Percentiles rank a stretch among this genome's conserved stretches.
Evolutionary conservation across 2,113 vertebrate genomes (phyloP).

Genomic region (Lanius collurio): DNA sequence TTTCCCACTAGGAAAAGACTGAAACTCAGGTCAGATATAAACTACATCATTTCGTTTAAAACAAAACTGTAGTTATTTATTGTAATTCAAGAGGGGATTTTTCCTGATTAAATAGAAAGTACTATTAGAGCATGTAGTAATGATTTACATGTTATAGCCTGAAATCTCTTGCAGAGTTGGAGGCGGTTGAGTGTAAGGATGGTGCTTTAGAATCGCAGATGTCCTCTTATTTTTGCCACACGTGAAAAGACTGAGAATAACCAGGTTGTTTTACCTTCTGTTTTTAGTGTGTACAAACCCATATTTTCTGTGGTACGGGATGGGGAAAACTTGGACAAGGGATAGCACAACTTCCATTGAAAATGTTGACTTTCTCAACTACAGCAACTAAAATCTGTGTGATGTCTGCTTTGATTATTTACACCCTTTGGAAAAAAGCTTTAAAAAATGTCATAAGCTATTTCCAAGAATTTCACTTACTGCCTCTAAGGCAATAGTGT

Average conservation of each 20-base stretch:
- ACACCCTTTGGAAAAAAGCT: neutral
- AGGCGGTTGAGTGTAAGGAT: neutral
- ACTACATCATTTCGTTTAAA: constrained; percentile 35
- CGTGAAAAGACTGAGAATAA: neutral
- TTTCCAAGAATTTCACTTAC: neutral
- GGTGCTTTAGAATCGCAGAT: neutral
- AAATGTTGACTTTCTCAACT: neutral
- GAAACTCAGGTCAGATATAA: constrained; percentile 50
- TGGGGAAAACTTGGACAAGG: neutral
- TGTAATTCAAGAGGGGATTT: neutral
- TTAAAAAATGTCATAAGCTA: neutral
- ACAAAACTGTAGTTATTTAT: constrained; percentile 10
- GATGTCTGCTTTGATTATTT: neutral
- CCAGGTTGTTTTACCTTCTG: neutral
- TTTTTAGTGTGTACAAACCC: neutral
- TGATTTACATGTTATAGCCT: neutral
- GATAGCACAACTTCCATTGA: neutral
- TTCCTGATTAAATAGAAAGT: neutral
- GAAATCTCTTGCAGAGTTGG: neutral
- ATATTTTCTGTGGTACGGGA: neutral
- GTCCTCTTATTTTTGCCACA: neutral
- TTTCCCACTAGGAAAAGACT: constrained; percentile 53
- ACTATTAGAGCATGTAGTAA: neutral
- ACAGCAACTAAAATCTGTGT: neutral
- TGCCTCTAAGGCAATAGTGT: neutral